A percentile compares a stretch with the other conserved stretches of the same genome.
These are phyloP conservation scores for Helostoma temminkii DNA, from an alignment of 2,797 vertebrate genomes.

Conservation along the genomic window DNA sequence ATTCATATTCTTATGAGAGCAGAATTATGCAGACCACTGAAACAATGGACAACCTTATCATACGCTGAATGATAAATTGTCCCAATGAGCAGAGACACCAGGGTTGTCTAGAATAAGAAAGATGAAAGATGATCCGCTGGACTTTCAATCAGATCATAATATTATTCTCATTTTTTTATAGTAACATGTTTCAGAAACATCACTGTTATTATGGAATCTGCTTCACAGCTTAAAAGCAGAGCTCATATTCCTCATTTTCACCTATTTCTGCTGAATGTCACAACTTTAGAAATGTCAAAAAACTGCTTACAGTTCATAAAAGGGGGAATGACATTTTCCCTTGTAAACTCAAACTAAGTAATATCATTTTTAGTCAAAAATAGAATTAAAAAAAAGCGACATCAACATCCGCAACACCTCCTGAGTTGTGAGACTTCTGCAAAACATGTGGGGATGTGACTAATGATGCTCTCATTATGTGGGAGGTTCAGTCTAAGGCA, in stretches of 20 bases:
- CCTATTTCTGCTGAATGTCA: slow-evolving; percentile 32
- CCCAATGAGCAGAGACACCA: slow-evolving; percentile 40
- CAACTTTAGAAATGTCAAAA: slow-evolving; percentile 42
- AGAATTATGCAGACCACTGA: slow-evolving; percentile 63
- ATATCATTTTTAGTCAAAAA: slow-evolving; percentile 64
- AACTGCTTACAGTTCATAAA: slow-evolving; percentile 27
- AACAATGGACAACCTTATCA: slow-evolving; percentile 67
- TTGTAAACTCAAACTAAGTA: slow-evolving; percentile 36
- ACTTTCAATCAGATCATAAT: slow-evolving; percentile 26
- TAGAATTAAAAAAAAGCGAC: slow-evolving; percentile 39
- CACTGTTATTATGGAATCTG: slow-evolving; percentile 46
- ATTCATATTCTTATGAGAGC: slow-evolving; percentile 73
- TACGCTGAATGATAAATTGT: slow-evolving; percentile 56
- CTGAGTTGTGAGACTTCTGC: slow-evolving; percentile 45
- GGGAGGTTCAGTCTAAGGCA: slow-evolving; percentile 55
- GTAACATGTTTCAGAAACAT: slow-evolving; percentile 29
- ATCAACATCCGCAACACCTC: slow-evolving; percentile 43
- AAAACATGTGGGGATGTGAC: slow-evolving; percentile 52
- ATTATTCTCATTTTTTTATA: slow-evolving; percentile 20
- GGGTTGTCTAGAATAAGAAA: slow-evolving; percentile 26
- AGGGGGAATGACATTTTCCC: slow-evolving; percentile 36
- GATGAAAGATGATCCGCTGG: slow-evolving; percentile 34
- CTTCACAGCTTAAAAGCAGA: slow-evolving; percentile 35
- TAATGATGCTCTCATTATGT: slow-evolving; percentile 73
- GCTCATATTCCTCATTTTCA: slow-evolving; percentile 25